Conservation (phyloP, 2,113 vertebrate genomes). For the Dolichallabes microphthalmus region DNA sequence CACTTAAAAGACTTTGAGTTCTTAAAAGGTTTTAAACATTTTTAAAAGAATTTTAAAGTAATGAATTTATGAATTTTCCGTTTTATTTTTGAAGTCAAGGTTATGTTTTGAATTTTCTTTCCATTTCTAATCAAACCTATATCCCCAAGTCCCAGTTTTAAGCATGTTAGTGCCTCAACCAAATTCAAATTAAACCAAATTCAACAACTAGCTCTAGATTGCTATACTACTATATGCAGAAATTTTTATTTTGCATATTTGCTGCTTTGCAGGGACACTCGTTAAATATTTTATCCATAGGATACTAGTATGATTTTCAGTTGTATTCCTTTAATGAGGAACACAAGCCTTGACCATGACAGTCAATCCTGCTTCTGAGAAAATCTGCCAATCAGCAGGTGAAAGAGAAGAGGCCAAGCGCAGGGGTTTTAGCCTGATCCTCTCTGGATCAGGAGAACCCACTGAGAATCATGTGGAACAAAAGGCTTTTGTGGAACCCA, state of each 20-base stretch:
- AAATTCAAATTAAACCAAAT: not conserved
- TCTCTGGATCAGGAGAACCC: constrained; percentile 6
- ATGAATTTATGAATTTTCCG: not conserved
- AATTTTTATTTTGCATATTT: not conserved
- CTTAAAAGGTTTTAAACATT: no score
- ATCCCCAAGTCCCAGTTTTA: not conserved
- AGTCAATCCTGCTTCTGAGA: not conserved
- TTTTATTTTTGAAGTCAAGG: no score
- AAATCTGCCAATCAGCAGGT: constrained; percentile 23
- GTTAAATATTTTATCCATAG: not conserved
- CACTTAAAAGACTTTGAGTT: not conserved
- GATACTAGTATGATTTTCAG: not conserved
- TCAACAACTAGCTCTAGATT: not conserved
- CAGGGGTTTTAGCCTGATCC: not conserved
- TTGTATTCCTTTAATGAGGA: not conserved
- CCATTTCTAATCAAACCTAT: not conserved
- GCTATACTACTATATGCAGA: not conserved
- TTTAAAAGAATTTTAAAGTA: not conserved
- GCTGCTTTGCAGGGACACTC: not conserved
- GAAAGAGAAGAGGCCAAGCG: not conserved
- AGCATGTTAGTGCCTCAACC: not conserved
- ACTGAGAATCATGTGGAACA: constrained; percentile 9
- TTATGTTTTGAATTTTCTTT: no score
- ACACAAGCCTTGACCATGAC: not conserved
- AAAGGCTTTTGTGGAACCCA: constrained; percentile 19